Conservation (phyloP, 1,140 invertebrate species). For the Scaptomyza hsui region DNA sequence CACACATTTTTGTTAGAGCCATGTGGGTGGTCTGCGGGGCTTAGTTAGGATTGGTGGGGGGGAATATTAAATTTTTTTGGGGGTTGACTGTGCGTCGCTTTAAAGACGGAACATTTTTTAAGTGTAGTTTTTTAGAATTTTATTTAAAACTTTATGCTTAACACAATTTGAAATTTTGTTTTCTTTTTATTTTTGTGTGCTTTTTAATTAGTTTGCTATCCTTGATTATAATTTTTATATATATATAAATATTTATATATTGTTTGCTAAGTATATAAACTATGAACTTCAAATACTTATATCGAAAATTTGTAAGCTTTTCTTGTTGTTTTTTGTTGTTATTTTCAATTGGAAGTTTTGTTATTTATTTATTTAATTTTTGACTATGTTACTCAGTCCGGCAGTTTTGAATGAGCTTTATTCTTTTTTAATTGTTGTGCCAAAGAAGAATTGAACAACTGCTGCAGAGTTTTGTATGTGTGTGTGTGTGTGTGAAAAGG, state of each 20-base stretch:
- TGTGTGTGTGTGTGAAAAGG: conserved; percentile 33
- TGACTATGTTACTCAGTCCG: conserved; percentile 56
- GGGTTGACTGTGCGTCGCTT: conserved; percentile 1
- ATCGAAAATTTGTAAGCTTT: conserved; percentile 48
- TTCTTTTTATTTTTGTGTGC: conserved; percentile 37
- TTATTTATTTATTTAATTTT: conserved; percentile 11
- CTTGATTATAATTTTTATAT: conserved; percentile 44
- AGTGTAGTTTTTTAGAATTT: conserved; percentile 44
- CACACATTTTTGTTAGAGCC: conserved; percentile 20
- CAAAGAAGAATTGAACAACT: conserved; percentile 17
- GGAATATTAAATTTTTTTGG: background rate
- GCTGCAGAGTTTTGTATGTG: background rate
- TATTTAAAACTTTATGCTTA: conserved; percentile 62
- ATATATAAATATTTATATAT: conserved; percentile 13
- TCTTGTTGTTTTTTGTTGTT: conserved; percentile 11
- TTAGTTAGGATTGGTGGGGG: background rate
- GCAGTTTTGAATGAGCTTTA: conserved; percentile 54
- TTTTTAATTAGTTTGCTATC: conserved; percentile 44
- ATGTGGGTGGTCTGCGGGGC: conserved; percentile 50
- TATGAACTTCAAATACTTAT: conserved; percentile 67
- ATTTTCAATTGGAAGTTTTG: conserved; percentile 61
- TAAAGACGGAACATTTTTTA: conserved; percentile 28
- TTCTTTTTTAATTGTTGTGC: conserved; percentile 5
- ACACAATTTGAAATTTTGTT: conserved; percentile 62
- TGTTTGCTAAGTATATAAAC: conserved; percentile 61